These are phyloP conservation scores for Gopherus flavomarginatus DNA, from an alignment of 2,113 vertebrate genomes.

Conservation along the genomic window DNA sequence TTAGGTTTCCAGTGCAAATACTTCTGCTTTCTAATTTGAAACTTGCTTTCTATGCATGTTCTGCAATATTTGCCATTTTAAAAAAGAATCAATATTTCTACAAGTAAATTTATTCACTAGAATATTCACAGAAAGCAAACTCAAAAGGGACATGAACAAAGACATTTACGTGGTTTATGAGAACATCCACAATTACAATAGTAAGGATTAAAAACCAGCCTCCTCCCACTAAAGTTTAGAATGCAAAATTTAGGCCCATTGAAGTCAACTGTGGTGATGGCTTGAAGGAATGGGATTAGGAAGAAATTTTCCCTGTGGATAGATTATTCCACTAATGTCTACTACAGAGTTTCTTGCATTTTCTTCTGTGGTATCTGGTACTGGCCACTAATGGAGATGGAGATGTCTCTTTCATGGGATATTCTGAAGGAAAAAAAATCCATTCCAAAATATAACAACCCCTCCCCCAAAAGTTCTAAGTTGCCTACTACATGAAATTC, in stretches of 20 bases:
- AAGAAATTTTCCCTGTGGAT: background rate
- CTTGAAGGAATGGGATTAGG: background rate
- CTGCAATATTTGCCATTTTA: background rate
- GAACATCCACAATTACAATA: background rate
- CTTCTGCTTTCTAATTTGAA: background rate
- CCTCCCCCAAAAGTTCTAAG: background rate
- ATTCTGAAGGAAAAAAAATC: background rate
- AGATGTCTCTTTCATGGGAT: too few relatives aligned
- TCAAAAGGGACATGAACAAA: background rate
- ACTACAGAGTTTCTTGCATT: background rate
- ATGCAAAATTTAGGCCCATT: background rate
- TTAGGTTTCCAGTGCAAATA: background rate
- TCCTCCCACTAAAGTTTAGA: background rate
- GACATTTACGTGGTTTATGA: background rate
- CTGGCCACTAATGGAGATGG: background rate
- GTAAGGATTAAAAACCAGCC: background rate
- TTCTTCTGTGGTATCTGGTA: background rate
- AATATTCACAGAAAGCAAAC: background rate
- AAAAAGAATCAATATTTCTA: background rate
- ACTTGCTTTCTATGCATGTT: background rate
- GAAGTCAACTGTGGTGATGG: background rate
- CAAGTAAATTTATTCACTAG: background rate
- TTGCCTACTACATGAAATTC: background rate
- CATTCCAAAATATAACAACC: background rate
- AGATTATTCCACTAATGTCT: background rate